Percentiles rank a stretch among this genome's conserved stretches.
Conservation (phyloP, 2,797 vertebrate species). For the Lates japonicus region DNA sequence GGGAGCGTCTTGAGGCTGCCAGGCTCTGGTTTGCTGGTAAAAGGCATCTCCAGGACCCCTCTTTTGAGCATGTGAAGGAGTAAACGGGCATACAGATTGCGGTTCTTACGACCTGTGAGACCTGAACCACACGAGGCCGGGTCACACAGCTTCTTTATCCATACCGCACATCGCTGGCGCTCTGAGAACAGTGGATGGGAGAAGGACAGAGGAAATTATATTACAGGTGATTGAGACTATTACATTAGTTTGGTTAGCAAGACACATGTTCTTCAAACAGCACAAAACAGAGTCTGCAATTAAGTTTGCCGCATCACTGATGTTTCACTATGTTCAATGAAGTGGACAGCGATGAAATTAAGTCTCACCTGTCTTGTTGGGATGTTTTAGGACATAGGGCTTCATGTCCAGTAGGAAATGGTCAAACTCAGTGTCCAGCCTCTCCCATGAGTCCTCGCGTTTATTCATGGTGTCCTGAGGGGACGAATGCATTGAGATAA, state of each 20-base stretch:
- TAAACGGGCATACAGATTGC: slow-evolving; percentile 91
- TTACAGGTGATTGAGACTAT: background rate
- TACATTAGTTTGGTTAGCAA: background rate
- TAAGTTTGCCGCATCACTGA: background rate
- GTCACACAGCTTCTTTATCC: slow-evolving; percentile 96
- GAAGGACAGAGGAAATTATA: background rate
- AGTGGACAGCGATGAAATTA: background rate
- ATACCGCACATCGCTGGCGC: slow-evolving; percentile 90
- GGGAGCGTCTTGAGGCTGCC: slow-evolving; percentile 91
- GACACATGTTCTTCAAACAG: background rate
- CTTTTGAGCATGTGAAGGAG: slow-evolving; percentile 93
- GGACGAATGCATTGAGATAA: too few species aligned
- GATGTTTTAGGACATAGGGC: slow-evolving; percentile 91
- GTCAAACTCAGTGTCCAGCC: slow-evolving; percentile 93
- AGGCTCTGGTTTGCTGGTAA: slow-evolving; percentile 89
- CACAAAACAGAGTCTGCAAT: background rate
- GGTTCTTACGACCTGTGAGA: slow-evolving; percentile 87
- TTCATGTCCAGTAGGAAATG: slow-evolving; percentile 93
- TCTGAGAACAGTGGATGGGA: slow-evolving; percentile 76
- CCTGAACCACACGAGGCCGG: slow-evolving; percentile 87
- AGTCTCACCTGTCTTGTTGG: slow-evolving; percentile 88
- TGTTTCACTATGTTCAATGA: background rate
- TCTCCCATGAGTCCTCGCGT: slow-evolving; percentile 87
- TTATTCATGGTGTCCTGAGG: slow-evolving; percentile 82
- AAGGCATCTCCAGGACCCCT: slow-evolving; percentile 91